phyloP scores from a whole-genome alignment of 2,797 vertebrate species.

The Arvicola amphibius region DNA sequence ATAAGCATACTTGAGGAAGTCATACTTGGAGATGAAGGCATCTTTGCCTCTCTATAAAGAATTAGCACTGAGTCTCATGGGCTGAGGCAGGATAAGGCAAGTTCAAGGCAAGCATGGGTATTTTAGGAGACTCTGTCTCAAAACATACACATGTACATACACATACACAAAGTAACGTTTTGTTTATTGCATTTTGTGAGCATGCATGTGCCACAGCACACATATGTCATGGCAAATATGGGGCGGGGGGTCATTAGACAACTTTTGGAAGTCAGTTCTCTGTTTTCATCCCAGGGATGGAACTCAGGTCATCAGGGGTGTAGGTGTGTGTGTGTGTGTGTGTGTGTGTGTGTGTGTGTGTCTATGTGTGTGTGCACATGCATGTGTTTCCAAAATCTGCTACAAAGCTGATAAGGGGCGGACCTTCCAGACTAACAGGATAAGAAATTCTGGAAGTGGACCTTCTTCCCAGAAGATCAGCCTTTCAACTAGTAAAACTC shows the following conservation, averaged over 20 bases:
- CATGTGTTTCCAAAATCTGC: background rate
- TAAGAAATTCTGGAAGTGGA: background rate
- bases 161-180: background rate
- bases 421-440: background rate
- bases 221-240: background rate
- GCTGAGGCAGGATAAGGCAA: background rate
- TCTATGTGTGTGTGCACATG: background rate
- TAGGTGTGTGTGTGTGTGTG: too few species aligned
- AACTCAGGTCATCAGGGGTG: background rate
- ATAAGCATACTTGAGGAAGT: slow-evolving; percentile 6
- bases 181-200: too few species aligned
- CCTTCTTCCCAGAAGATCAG: background rate
- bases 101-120: background rate
- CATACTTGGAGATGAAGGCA: background rate
- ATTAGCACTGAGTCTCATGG: background rate
- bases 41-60: background rate
- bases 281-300: background rate
- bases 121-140: background rate
- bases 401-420: background rate
- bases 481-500: slow-evolving; percentile 17
- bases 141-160: background rate
- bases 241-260: background rate
- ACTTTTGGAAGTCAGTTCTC: background rate
- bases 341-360: background rate
- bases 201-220: background rate